phyloP scores from a whole-genome alignment of 35 echinoderm and acorn worm species.

The Ophioderma brevispina region DNA sequence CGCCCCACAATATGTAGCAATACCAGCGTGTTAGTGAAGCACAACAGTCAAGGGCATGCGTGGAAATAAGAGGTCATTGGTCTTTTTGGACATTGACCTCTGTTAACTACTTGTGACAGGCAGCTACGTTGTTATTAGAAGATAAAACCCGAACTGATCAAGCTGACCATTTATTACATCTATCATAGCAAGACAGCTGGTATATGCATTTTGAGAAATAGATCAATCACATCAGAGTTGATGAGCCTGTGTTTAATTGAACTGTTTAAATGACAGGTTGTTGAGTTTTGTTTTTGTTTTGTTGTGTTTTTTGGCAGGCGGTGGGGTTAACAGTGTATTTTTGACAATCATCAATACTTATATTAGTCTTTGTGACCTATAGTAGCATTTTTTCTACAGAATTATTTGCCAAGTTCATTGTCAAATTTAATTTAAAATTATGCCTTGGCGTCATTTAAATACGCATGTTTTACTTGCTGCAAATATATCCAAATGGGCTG shows the following conservation, averaged over 20 bases:
- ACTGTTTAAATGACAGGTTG: background rate
- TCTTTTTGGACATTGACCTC: no score
- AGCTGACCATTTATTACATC: no score
- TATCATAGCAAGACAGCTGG: background rate
- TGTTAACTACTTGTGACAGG: no score
- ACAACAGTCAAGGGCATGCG: no score
- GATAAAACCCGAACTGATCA: no score
- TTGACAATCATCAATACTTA: no score
- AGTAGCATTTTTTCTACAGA: background rate
- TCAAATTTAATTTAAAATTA: background rate
- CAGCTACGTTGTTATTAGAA: no score
- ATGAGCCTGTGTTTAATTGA: background rate
- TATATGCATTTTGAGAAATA: background rate
- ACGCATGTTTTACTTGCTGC: background rate
- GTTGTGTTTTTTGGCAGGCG: background rate
- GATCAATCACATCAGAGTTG: background rate
- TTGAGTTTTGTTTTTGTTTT: background rate
- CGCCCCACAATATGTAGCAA: no score
- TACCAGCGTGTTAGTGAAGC: no score
- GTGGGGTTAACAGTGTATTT: no score
- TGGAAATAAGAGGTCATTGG: no score
- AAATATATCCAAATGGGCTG: background rate
- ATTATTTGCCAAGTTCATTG: background rate
- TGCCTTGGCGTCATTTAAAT: background rate
- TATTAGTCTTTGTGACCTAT: background rate